phyloP scores from a whole-genome alignment of 2,113 vertebrate genomes.

The Ondatra zibethicus region DNA sequence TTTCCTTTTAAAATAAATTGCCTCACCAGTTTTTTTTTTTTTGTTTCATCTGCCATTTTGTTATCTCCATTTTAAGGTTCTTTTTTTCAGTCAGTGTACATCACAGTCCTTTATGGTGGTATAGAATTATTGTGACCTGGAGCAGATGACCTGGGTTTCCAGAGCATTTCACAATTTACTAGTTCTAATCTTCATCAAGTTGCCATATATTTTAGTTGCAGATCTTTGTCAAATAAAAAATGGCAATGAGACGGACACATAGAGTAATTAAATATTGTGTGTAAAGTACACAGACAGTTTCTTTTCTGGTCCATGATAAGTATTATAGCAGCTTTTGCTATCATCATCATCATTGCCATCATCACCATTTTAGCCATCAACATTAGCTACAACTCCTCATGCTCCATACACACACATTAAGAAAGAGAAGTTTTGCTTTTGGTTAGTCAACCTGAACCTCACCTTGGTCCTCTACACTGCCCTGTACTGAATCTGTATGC shows the following conservation, averaged over 20 bases:
- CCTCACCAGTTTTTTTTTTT: no score
- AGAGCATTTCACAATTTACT: background rate
- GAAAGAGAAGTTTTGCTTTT: background rate
- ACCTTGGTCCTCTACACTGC: background rate
- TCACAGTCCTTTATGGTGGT: background rate
- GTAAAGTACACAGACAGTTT: background rate
- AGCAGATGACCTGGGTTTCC: background rate
- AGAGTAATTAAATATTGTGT: background rate
- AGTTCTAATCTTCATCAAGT: background rate
- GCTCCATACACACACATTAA: background rate
- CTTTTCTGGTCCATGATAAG: background rate
- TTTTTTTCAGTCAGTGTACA: background rate
- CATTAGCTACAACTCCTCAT: background rate
- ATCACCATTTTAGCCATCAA: background rate
- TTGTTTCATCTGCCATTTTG: background rate
- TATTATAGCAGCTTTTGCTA: background rate
- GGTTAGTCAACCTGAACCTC: background rate
- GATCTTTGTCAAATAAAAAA: background rate
- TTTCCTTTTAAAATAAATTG: background rate
- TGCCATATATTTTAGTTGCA: conserved; percentile 4
- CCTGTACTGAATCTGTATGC: background rate
- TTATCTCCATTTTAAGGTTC: background rate
- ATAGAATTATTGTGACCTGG: background rate
- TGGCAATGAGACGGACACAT: background rate
- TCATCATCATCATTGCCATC: background rate